A percentile compares a stretch with the other conserved stretches of the same genome.
Conservation (phyloP, 2,797 vertebrate species). For the Neomorphus geoffroyi region DNA sequence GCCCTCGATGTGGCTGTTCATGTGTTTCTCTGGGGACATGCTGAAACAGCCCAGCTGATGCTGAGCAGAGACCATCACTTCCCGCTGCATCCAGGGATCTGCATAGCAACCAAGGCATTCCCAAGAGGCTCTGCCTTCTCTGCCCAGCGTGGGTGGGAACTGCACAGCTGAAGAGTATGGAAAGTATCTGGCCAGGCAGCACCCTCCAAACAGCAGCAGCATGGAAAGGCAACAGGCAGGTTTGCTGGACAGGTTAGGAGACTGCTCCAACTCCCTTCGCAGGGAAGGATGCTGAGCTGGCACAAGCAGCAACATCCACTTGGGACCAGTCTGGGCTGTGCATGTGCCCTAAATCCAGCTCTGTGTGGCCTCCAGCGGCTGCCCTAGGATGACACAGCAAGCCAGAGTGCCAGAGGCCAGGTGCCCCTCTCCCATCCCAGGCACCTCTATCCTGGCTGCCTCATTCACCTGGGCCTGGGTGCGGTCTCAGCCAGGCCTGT, state of each 20-base stretch:
- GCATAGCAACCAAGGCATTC: not conserved
- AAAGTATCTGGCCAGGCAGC: not conserved
- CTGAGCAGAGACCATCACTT: slow-evolving; percentile 50
- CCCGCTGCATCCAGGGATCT: slow-evolving; percentile 23
- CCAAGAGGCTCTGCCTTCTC: not conserved
- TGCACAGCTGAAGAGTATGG: not conserved
- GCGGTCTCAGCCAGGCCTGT: not conserved
- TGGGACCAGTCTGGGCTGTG: not conserved
- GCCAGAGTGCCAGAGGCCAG: not conserved
- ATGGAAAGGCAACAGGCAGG: not conserved
- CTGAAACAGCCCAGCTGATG: slow-evolving; percentile 68
- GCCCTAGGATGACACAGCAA: not conserved
- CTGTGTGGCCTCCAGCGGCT: not conserved
- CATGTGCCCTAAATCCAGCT: not conserved
- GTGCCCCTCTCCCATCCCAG: not conserved
- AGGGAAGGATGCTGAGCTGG: no score
- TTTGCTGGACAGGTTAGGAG: not conserved
- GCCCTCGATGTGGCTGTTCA: slow-evolving; percentile 24
- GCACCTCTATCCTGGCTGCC: not conserved
- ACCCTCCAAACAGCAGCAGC: no score
- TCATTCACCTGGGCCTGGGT: not conserved
- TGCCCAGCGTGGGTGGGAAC: not conserved
- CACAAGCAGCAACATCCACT: not conserved
- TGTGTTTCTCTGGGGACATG: not conserved
- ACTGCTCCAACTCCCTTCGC: no score